phyloP scores from a whole-genome alignment of 2,797 vertebrate genomes.

The Neomorphus geoffroyi region DNA sequence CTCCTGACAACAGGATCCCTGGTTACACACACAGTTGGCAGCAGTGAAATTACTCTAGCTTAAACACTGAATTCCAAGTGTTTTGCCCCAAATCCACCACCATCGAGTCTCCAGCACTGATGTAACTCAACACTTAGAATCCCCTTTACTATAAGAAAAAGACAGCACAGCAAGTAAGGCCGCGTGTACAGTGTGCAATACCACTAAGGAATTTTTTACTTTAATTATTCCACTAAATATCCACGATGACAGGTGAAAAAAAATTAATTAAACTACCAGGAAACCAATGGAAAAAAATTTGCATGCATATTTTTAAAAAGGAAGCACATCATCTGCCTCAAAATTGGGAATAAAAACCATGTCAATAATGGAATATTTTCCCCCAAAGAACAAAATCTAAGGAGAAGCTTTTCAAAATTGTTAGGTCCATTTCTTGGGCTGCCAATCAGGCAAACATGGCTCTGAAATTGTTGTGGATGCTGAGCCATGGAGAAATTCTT shows the following conservation, averaged over 20 bases:
- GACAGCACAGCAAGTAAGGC: not conserved
- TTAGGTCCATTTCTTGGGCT: slow-evolving; percentile 27
- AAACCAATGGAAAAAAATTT: not conserved
- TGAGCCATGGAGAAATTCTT: not conserved
- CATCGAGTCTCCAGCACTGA: not conserved
- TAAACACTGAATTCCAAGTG: not conserved
- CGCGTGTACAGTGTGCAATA: accelerated
- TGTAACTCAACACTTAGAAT: not conserved
- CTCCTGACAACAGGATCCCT: too few relatives aligned
- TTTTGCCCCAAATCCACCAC: not conserved
- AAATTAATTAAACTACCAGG: not conserved
- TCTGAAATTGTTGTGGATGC: not conserved
- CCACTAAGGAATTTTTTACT: not conserved
- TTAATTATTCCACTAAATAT: slow-evolving; percentile 23
- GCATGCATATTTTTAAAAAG: not conserved
- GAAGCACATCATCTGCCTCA: not conserved
- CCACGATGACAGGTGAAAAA: not conserved
- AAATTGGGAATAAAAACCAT: not conserved
- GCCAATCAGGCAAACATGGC: not conserved
- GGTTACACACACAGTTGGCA: not conserved
- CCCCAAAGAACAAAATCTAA: not conserved
- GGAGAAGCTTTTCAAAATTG: slow-evolving; percentile 16
- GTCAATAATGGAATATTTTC: not conserved
- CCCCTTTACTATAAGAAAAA: not conserved
- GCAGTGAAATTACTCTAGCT: not conserved